A percentile compares a stretch with the other conserved stretches of the same genome.
Evolutionary conservation across 2,888 invertebrate genomes (phyloP).

Genomic region (Epinotia bilunana): DNA sequence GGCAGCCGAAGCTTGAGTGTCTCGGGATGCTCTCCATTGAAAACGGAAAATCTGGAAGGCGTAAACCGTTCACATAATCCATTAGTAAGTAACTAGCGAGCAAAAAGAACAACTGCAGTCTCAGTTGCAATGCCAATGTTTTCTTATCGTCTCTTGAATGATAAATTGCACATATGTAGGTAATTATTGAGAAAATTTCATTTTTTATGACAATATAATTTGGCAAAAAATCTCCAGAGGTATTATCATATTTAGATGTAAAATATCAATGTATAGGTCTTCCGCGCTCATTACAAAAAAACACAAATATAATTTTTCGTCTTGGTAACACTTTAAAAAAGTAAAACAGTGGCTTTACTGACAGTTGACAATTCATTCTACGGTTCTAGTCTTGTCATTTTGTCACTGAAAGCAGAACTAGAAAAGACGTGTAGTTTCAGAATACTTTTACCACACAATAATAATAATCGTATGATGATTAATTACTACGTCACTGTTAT

Average conservation of each 20-base stretch:
- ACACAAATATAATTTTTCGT: no score
- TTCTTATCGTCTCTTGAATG: slow-evolving; percentile 7
- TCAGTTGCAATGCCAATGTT: slow-evolving; percentile 5
- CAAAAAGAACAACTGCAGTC: not conserved
- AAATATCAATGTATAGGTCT: no score
- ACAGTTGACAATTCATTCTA: not conserved
- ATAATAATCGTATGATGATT: not conserved
- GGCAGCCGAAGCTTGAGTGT: slow-evolving; percentile 68
- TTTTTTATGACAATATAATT: no score
- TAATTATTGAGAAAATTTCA: no score
- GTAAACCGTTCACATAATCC: not conserved
- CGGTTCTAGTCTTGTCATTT: not conserved
- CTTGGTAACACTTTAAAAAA: no score
- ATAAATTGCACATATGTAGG: not conserved
- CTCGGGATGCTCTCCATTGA: slow-evolving; percentile 70
- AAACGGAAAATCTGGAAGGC: slow-evolving; percentile 67
- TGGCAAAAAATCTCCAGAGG: no score
- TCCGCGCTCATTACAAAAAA: no score
- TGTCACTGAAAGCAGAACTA: no score
- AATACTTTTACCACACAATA: not conserved
- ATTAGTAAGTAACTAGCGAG: not conserved
- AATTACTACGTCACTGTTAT: not conserved
- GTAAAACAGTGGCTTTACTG: not conserved
- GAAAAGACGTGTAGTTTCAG: not conserved
- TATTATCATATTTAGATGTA: no score